Percentiles rank a stretch among this genome's conserved stretches.
Evolutionary conservation across 2,113 vertebrate species (phyloP).

Genomic region (Erythrolamprus reginae): DNA sequence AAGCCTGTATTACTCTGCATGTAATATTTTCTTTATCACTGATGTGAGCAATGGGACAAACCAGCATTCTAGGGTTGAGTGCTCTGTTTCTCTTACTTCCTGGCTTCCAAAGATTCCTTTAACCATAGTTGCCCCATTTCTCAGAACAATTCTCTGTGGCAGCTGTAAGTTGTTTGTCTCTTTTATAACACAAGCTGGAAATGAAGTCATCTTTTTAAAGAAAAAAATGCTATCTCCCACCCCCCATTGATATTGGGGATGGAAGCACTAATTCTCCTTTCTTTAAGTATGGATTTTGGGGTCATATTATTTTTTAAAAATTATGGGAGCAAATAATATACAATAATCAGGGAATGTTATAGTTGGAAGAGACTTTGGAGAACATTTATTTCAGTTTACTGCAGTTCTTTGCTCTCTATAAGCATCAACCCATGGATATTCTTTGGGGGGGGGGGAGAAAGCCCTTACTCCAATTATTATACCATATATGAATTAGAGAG

Average conservation of each 20-base stretch:
- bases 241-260: neutral
- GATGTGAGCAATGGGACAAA: neutral
- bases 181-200: neutral
- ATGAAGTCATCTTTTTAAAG: neutral
- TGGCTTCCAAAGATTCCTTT: neutral
- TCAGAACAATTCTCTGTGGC: neutral
- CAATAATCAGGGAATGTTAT: neutral
- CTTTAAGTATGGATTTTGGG: neutral
- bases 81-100: neutral
- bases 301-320: neutral
- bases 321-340: neutral
- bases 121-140: neutral
- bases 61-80: neutral
- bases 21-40: neutral
- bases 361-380: neutral
- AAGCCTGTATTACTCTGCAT: neutral
- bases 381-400: neutral
- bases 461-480: neutral
- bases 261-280: neutral
- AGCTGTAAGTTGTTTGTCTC: neutral
- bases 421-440: neutral
- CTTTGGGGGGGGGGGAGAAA: neutral
- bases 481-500: neutral
- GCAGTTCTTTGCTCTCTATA: neutral
- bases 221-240: neutral